phyloP scores from a whole-genome alignment of 2,113 vertebrate genomes.

The Nesoenas mayeri region DNA sequence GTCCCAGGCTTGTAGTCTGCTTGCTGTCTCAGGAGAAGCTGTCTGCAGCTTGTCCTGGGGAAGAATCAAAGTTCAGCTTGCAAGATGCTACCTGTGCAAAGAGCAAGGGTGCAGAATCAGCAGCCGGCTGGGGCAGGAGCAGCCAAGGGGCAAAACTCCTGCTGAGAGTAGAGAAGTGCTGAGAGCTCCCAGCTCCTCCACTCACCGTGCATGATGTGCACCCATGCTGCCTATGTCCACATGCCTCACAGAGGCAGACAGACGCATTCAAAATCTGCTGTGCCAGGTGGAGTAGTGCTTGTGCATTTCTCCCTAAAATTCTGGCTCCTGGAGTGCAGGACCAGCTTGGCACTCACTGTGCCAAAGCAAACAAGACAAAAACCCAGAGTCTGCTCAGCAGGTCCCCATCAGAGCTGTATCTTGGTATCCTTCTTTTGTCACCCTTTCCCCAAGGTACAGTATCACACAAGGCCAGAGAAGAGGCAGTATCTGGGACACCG shows the following conservation, averaged over 20 bases:
- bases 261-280: not conserved
- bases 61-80: not conserved
- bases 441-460: not conserved
- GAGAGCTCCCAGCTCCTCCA: not conserved
- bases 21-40: not conserved
- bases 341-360: not conserved
- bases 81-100: not conserved
- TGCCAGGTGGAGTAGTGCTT: not conserved
- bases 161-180: not conserved
- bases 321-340: not conserved
- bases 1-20: not conserved
- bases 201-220: fast-evolving
- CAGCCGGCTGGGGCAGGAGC: not conserved
- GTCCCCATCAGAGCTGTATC: fast-evolving
- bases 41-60: not conserved
- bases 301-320: not conserved
- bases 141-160: not conserved
- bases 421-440: not conserved
- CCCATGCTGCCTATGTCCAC: fast-evolving
- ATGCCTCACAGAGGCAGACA: not conserved
- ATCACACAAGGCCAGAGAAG: not conserved
- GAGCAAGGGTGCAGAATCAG: not conserved
- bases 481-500: fast-evolving
- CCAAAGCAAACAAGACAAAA: constrained; percentile 2
- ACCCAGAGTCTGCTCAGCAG: not conserved